Conservation (phyloP, 2,888 invertebrate genomes). For the Pseudococcus longispinus region DNA sequence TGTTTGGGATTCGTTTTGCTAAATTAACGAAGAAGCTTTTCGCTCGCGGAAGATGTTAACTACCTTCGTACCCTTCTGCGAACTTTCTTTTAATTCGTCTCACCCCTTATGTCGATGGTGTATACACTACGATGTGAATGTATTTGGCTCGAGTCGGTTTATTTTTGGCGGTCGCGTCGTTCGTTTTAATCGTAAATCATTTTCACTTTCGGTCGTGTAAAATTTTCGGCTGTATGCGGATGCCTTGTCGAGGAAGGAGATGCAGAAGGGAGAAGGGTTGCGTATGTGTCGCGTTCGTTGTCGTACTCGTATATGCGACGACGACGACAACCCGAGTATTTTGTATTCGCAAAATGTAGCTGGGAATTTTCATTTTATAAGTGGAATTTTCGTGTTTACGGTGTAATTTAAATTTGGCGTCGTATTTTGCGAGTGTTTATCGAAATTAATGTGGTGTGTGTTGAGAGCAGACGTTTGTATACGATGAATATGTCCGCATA, state of each 20-base stretch:
- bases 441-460: neutral
- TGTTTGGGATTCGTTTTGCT: constrained; percentile 13
- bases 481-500: neutral
- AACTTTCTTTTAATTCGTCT: constrained; percentile 19
- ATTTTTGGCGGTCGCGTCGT: constrained; percentile 1
- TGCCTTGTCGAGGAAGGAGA: neutral
- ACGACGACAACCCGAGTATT: neutral
- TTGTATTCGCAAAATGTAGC: neutral
- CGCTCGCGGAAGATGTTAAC: constrained; percentile 17
- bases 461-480: neutral
- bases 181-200: constrained; percentile 40
- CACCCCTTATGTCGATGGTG: neutral
- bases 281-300: neutral
- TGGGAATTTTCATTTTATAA: constrained; percentile 2
- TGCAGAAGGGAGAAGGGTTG: neutral
- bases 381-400: constrained; percentile 3
- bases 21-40: constrained; percentile 37
- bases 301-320: neutral
- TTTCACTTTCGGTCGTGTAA: neutral
- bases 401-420: constrained; percentile 11
- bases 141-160: constrained; percentile 8
- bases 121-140: neutral
- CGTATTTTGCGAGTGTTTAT: neutral
- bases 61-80: neutral
- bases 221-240: neutral